These are phyloP conservation scores for Lottia gigantea DNA, from an alignment of 2,888 invertebrate genomes.

Conservation along the genomic window DNA sequence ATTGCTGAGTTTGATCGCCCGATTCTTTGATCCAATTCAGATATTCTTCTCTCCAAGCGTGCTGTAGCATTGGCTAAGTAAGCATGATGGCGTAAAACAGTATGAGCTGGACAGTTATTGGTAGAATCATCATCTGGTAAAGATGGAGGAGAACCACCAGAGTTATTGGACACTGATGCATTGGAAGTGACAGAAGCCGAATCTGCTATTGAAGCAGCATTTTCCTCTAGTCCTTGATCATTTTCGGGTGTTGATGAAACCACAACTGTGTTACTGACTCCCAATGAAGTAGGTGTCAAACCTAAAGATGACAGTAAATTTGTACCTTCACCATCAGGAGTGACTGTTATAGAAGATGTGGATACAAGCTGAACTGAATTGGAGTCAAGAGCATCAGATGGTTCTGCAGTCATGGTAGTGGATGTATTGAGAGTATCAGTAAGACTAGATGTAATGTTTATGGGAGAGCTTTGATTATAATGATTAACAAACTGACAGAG, in stretches of 20 bases:
- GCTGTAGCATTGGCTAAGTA: conserved; percentile 1
- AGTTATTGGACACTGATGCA: not conserved
- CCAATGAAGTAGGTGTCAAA: not conserved
- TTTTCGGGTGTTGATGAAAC: not conserved
- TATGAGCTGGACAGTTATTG: not conserved
- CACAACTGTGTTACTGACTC: conserved; percentile 2
- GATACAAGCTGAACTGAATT: not conserved
- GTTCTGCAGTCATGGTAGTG: not conserved
- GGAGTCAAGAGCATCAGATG: not conserved
- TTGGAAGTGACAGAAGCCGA: no score
- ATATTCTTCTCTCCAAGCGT: not conserved
- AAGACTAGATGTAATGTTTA: conserved; percentile 7
- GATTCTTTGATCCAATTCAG: conserved; percentile 1
- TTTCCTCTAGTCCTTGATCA: not conserved
- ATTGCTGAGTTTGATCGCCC: not conserved
- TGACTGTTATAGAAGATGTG: not conserved
- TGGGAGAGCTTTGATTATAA: conserved; percentile 4
- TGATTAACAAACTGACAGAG: conserved; percentile 9
- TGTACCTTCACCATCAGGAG: not conserved
- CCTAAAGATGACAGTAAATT: not conserved
- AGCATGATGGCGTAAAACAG: conserved; percentile 1
- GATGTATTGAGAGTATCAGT: not conserved
- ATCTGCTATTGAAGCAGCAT: not conserved
- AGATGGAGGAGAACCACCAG: not conserved
- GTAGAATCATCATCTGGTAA: not conserved